phyloP scores from a whole-genome alignment of 2,797 vertebrate genomes.

The Falco biarmicus region DNA sequence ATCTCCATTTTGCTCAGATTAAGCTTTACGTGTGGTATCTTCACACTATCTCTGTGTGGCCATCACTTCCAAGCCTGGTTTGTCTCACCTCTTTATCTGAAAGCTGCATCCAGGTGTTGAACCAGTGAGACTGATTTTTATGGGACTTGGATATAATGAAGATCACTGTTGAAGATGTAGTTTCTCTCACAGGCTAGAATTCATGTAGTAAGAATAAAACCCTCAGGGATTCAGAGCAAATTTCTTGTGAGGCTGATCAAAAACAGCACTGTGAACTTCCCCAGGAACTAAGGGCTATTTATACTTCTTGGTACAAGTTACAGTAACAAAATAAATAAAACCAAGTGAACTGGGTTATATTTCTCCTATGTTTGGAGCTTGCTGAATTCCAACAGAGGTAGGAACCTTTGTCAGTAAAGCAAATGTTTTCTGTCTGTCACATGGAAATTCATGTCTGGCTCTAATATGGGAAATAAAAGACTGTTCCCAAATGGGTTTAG shows the following conservation, averaged over 20 bases:
- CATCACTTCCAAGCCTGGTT: background rate
- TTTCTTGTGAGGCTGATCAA: slow-evolving; percentile 19
- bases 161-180: background rate
- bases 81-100: background rate
- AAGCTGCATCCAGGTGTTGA: background rate
- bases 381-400: background rate
- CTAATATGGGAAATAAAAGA: background rate
- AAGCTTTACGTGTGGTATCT: background rate
- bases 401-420: background rate
- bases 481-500: background rate
- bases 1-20: background rate
- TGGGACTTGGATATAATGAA: background rate
- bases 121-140: background rate
- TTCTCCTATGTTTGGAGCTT: slow-evolving; percentile 13
- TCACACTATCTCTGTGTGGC: fast-evolving
- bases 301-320: slow-evolving; percentile 27
- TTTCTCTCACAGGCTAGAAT: background rate
- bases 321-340: slow-evolving; percentile 43
- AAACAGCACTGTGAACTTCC: slow-evolving; percentile 27
- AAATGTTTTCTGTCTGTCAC: background rate
- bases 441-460: background rate
- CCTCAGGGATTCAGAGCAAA: background rate
- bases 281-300: slow-evolving; percentile 34
- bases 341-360: background rate
- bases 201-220: background rate